Evolutionary conservation across 2,888 invertebrate species (phyloP), one percentile per base, ranked within the genome.

Genomic region (Nephrotoma appendiculata): DNA sequence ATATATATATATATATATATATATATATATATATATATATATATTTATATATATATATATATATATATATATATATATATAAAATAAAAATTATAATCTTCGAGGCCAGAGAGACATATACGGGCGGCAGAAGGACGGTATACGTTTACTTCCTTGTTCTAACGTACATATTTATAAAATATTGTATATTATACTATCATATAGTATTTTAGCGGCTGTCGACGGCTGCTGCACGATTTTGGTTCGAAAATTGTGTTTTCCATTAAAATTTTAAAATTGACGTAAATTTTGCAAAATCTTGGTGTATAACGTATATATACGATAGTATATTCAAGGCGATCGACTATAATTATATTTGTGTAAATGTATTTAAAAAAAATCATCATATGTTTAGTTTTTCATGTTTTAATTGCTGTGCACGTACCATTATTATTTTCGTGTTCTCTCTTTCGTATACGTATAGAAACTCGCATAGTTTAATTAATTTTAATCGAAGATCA

Each of bases 61-160:
- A 12, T 48, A 48, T 48, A 19, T 19, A 48, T 2, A 48, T 0
- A 12, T 48, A 48, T 48, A 3, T 84, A 15, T 42, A 83, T n/a
- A 83, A 84, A 84, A 84, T 31, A 41, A 42, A 84, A 15, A 84
- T 84, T 84, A 84, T 42, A 84, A 84, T 41, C 84, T 84, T 84
- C 84, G 84, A 84, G 84, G 84, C 84, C 84, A 84, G 84, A 84
- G 42, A 84, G 6, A 84, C 86, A 86, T 86, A 86, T 86, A 86
- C 86, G 86, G 86, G 86, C 41, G 19, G 86, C 86, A 86, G 52
- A 86, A 86, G 48, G 85, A 83, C 83, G 84, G 84, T 43, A 12
- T 42, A 84, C 41, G 41, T 84, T 84, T 84, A 84, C 84, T 84
- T 84, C 84, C 84, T 84, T 84, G 84, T 84, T 84, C 84, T 84